Evolutionary conservation across 2,888 invertebrate genomes (phyloP), one percentile per base, ranked within the genome.

Genomic region (Kryphioiulus occultus): DNA sequence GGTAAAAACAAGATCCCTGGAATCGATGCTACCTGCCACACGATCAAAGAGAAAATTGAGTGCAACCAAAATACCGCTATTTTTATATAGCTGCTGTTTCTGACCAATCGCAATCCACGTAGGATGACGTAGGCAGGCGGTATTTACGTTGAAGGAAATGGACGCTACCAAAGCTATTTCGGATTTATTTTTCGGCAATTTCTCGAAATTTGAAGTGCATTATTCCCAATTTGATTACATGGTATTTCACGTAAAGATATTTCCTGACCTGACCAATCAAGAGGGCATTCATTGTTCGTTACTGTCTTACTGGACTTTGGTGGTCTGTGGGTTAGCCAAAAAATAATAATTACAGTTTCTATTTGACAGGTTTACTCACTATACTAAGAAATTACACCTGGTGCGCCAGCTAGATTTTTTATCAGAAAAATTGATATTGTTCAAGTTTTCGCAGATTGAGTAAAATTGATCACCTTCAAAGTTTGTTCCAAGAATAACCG

Each of bases 11-110:
- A 26, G 30, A 78, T 78, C 78, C 15, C 9, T 26, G 26, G 7
- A 2, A 78, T 78, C 78, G 78, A 78, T 78, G 78, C 30, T 30
- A 32, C 78, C 78, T 32, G 15, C 78, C 30, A 17, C 78, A 78
- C 30, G 30, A 78, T 30, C 78, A 78, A 30, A 30, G 9, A 19
- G n/a, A 19, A 78, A 26, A 17, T 78, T 78, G 30, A 78, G 30
- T 30, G 15, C 78, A 32, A 78, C 78, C 78, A 78, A 78, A 78
- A 30, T 78, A 78, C 78, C 78, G 78, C 78, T 78, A 78, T 78
- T 78, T 68, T 78, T 78, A 78, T 78, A 78, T 78, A 78, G 78
- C 78, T 32, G 17, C 2, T 17, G 1, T 2, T 17, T 12, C 30
- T 78, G 17, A 32, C 78, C 78, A 78, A 78, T 78, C 30, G 78